Conservation (phyloP, 2,888 invertebrate genomes). For the Xestoiulus laeticollis region DNA sequence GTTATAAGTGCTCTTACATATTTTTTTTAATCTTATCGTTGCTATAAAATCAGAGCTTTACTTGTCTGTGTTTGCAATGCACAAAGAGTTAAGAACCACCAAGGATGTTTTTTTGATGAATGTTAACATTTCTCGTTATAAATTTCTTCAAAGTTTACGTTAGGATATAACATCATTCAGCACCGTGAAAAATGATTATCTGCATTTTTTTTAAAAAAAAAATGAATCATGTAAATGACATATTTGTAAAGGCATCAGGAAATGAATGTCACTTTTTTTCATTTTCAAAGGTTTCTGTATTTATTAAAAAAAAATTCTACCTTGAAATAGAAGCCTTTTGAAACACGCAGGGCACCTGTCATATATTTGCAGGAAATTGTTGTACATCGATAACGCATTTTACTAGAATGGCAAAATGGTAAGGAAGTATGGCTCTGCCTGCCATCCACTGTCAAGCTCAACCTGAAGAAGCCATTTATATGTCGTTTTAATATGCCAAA, state of each 20-base stretch:
- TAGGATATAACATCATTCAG: not conserved
- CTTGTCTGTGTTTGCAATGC: not conserved
- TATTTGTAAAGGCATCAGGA: constrained; percentile 8
- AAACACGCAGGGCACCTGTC: not conserved
- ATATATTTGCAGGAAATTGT: not conserved
- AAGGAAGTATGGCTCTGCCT: not conserved
- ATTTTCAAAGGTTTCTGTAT: constrained; percentile 31
- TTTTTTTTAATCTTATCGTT: constrained; percentile 29
- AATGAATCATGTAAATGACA: not conserved
- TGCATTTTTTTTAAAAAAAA: not conserved
- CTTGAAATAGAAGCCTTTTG: constrained; percentile 15
- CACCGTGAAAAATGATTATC: not conserved
- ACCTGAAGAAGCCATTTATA: not conserved
- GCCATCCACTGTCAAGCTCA: not conserved
- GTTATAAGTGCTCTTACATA: constrained; percentile 35
- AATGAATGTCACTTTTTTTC: not conserved
- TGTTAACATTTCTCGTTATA: constrained; percentile 34
- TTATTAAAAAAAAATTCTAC: not conserved
- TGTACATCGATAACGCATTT: not conserved
- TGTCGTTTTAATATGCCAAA: not conserved
- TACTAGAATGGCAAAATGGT: not conserved
- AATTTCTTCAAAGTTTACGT: not conserved
- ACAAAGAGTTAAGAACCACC: not conserved
- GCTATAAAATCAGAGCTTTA: constrained; percentile 39
- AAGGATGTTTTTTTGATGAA: not conserved